phyloP scores from a whole-genome alignment of 2,113 vertebrate genomes.

The Lanius collurio region DNA sequence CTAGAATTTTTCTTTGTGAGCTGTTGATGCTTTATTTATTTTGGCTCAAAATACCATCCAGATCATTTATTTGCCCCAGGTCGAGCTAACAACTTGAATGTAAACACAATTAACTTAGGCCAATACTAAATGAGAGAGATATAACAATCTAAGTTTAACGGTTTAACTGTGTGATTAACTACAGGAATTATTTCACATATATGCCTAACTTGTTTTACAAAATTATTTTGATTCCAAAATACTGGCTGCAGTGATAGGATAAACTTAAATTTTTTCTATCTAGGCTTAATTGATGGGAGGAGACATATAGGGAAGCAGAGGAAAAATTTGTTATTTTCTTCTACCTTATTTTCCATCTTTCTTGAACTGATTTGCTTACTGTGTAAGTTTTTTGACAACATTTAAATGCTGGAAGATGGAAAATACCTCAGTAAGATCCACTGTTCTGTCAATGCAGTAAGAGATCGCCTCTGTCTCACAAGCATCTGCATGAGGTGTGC shows the following conservation, averaged over 20 bases:
- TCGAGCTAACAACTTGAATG: neutral
- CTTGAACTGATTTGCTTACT: neutral
- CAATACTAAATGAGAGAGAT: neutral
- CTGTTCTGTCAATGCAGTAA: constrained; percentile 82
- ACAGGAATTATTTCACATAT: neutral
- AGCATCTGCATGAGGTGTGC: constrained; percentile 91
- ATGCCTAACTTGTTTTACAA: neutral
- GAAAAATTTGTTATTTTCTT: neutral
- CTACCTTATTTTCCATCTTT: neutral
- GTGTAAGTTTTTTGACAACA: neutral
- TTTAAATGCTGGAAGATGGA: neutral
- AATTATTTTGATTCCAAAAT: neutral
- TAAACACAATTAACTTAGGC: neutral
- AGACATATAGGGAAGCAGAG: neutral
- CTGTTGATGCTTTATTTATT: neutral
- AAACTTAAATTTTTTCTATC: neutral
- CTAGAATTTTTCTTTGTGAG: neutral
- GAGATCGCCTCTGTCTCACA: constrained; percentile 81
- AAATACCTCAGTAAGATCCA: constrained; percentile 88
- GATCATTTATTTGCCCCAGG: neutral
- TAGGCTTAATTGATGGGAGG: neutral
- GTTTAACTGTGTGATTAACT: neutral
- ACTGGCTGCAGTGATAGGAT: neutral
- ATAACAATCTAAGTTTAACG: neutral
- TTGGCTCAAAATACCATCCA: neutral